Evolutionary conservation across 2,888 invertebrate species (phyloP).

Genomic region (Galeruca laticollis): DNA sequence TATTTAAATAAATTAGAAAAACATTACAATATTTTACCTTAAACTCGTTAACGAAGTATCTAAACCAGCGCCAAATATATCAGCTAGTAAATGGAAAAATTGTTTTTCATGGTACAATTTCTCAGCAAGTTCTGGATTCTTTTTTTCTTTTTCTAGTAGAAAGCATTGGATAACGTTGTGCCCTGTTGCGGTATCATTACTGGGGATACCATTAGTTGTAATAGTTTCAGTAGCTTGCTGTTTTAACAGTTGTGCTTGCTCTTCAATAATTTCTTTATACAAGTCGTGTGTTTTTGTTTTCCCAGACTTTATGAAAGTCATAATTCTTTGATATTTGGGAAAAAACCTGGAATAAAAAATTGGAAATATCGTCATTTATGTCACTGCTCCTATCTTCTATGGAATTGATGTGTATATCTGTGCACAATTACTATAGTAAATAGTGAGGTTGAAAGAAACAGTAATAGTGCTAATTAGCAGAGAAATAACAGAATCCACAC

Average conservation of each 20-base stretch:
- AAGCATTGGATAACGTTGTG: constrained; percentile 74
- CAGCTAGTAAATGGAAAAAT: constrained; percentile 80
- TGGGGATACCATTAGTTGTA: constrained; percentile 10
- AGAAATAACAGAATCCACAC: neutral
- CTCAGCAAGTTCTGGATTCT: constrained; percentile 61
- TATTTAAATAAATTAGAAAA: too few relatives aligned
- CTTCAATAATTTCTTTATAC: constrained; percentile 76
- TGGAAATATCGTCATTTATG: neutral
- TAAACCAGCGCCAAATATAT: constrained; percentile 87
- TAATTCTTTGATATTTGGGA: constrained; percentile 74
- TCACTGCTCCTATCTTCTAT: too few relatives aligned
- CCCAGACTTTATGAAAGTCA: constrained; percentile 76
- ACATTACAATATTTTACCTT: constrained; percentile 61
- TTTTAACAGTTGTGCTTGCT: constrained; percentile 57
- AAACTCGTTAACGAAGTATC: constrained; percentile 86
- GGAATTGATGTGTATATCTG: too few relatives aligned
- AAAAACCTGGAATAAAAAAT: constrained; percentile 68
- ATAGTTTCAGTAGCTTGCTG: constrained; percentile 38
- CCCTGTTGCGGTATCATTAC: constrained; percentile 8
- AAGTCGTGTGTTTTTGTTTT: constrained; percentile 79
- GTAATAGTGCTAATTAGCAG: neutral
- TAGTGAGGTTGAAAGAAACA: neutral
- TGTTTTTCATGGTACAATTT: constrained; percentile 76
- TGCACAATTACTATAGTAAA: constrained; percentile 18
- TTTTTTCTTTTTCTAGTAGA: constrained; percentile 71